Evolutionary conservation across 2,797 vertebrate species (phyloP).

Genomic region (Protonibea diacanthus): DNA sequence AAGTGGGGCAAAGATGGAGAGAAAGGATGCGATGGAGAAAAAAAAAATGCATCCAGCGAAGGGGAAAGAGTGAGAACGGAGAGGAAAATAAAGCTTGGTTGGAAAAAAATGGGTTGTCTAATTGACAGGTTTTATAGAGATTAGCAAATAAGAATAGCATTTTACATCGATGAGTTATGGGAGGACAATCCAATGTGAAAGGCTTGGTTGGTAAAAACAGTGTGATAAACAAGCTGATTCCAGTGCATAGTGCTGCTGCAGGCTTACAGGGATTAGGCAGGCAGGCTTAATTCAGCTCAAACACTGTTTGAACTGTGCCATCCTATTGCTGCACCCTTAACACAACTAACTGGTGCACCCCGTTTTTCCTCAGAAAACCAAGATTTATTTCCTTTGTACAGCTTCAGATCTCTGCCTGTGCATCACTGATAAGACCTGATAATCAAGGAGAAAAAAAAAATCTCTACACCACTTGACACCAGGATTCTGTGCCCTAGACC

Average conservation of each 20-base stretch:
- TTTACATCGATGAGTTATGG: slow-evolving; percentile 55
- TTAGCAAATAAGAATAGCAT: slow-evolving; percentile 47
- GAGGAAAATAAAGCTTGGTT: slow-evolving; percentile 10
- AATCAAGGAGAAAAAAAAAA: slow-evolving; percentile 41
- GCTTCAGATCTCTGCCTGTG: slow-evolving; percentile 53
- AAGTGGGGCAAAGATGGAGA: slow-evolving; percentile 37
- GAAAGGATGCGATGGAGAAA: not conserved
- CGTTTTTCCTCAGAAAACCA: slow-evolving; percentile 40
- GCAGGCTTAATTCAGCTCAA: slow-evolving; percentile 83
- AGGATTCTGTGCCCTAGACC: slow-evolving; percentile 60
- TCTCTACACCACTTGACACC: slow-evolving; percentile 44
- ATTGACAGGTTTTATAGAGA: slow-evolving; percentile 47
- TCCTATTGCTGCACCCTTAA: slow-evolving; percentile 67
- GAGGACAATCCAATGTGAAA: slow-evolving; percentile 67
- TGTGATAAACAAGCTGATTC: slow-evolving; percentile 82
- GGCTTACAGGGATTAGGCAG: slow-evolving; percentile 84
- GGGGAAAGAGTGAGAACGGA: slow-evolving; percentile 6
- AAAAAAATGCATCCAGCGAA: slow-evolving; percentile 24
- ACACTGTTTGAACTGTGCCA: slow-evolving; percentile 80
- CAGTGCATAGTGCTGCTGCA: slow-evolving; percentile 75
- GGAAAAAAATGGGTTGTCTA: slow-evolving; percentile 15
- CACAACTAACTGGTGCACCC: slow-evolving; percentile 59
- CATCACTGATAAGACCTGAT: slow-evolving; percentile 57
- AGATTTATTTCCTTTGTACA: slow-evolving; percentile 36
- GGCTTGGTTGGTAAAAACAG: slow-evolving; percentile 70